These are phyloP conservation scores for Drosophila repletoides DNA, from an alignment of 1,140 invertebrate genomes.

Conservation along the genomic window DNA sequence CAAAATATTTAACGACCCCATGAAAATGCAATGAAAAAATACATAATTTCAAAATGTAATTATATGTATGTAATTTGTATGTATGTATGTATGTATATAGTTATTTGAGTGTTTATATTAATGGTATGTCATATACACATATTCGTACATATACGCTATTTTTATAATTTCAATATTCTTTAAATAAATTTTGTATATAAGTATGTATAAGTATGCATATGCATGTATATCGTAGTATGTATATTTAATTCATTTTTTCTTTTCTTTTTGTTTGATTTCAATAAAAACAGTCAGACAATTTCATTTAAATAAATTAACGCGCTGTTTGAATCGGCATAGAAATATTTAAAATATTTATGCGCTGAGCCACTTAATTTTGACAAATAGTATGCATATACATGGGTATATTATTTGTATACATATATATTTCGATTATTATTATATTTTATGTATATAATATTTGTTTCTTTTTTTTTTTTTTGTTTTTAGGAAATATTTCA, in stretches of 20 bases:
- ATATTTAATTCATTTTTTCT: slow-evolving; percentile 51
- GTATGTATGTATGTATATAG: slow-evolving; percentile 25
- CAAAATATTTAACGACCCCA: slow-evolving; percentile 44
- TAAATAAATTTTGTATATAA: slow-evolving; percentile 46
- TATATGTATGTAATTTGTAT: slow-evolving; percentile 34
- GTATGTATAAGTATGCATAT: slow-evolving; percentile 51
- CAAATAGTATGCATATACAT: slow-evolving; percentile 56
- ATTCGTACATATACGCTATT: slow-evolving; percentile 52
- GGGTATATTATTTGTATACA: slow-evolving; percentile 26
- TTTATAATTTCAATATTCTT: slow-evolving; percentile 56
- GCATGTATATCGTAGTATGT: slow-evolving; percentile 31
- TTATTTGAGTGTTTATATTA: slow-evolving; percentile 61
- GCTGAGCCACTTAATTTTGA: slow-evolving; percentile 69
- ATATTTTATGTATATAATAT: slow-evolving; percentile 35
- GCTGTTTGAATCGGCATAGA: slow-evolving; percentile 44
- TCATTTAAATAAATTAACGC: slow-evolving; percentile 58
- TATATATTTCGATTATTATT: slow-evolving; percentile 42
- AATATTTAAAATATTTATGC: slow-evolving; percentile 76
- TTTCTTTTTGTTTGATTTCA: slow-evolving; percentile 29
- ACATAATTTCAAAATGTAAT: slow-evolving; percentile 34
- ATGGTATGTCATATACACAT: slow-evolving; percentile 53
- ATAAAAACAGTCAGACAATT: slow-evolving; percentile 77
- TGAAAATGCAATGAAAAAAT: slow-evolving; percentile 48
- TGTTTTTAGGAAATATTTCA: slow-evolving; percentile 13
- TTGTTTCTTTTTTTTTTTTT: slow-evolving; percentile 37